Conservation (phyloP, 2,888 invertebrate genomes). For the Priocnemis perturbator region DNA sequence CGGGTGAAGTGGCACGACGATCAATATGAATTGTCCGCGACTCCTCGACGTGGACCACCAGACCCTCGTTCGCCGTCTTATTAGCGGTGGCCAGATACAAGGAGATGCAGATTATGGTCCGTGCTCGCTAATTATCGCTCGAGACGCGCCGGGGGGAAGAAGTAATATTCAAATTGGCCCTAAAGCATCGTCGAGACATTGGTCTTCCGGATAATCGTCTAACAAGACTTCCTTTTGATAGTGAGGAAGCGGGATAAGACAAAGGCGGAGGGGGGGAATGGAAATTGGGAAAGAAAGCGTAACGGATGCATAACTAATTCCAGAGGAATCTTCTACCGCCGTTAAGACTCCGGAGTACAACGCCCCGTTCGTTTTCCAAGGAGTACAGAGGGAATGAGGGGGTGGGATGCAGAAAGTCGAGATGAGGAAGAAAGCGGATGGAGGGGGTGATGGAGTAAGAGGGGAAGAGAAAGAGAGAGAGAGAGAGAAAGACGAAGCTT, state of each 20-base stretch:
- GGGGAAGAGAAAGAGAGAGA: not conserved
- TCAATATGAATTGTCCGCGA: too few relatives aligned
- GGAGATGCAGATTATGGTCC: too few relatives aligned
- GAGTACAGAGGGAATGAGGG: not conserved
- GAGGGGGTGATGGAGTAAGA: too few relatives aligned
- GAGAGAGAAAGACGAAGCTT: too few relatives aligned
- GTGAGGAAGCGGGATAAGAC: not conserved
- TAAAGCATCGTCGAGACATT: not conserved
- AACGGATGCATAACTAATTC: constrained; percentile 19
- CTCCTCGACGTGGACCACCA: too few relatives aligned
- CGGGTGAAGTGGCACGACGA: too few relatives aligned
- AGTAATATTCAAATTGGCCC: constrained; percentile 2
- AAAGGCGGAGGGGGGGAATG: constrained; percentile 9
- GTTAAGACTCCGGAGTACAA: constrained; percentile 17
- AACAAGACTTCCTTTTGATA: not conserved
- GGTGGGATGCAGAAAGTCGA: too few relatives aligned
- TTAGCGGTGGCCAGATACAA: too few relatives aligned
- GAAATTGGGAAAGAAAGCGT: constrained; percentile 15
- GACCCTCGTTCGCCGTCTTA: too few relatives aligned
- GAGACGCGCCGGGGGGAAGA: not conserved
- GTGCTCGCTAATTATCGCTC: too few relatives aligned
- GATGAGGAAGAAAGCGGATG: too few relatives aligned
- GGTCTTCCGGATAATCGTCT: constrained; percentile 5
- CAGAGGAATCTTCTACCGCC: constrained; percentile 3
- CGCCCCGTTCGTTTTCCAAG: constrained; percentile 2